Evolutionary conservation across 1,140 invertebrate species (phyloP).

Genomic region (Achroia grisella): DNA sequence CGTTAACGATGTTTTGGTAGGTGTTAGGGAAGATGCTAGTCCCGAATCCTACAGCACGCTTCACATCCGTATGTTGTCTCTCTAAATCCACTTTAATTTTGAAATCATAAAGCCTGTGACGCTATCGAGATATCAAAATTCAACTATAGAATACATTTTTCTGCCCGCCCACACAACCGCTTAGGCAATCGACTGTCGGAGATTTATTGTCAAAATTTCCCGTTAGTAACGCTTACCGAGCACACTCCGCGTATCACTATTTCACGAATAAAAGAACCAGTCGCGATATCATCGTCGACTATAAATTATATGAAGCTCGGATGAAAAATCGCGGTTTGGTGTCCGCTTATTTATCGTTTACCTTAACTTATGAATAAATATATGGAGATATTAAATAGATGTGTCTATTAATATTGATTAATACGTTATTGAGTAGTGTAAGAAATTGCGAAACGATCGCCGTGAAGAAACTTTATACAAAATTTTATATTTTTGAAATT

Average conservation of each 20-base stretch:
- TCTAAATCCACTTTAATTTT: too few relatives aligned
- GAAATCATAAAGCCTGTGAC: constrained; percentile 26
- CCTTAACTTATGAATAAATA: constrained; percentile 58
- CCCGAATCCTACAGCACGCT: constrained; percentile 2
- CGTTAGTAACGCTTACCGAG: constrained; percentile 70
- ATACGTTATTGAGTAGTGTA: constrained; percentile 12
- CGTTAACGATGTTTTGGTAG: constrained; percentile 51
- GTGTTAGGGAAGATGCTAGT: constrained; percentile 22
- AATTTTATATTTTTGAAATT: too few relatives aligned
- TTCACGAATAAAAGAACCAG: constrained; percentile 72
- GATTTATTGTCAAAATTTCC: constrained; percentile 73
- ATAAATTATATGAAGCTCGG: constrained; percentile 69
- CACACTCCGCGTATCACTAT: constrained; percentile 70
- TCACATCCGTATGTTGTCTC: neutral
- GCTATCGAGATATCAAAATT: constrained; percentile 65
- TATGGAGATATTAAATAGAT: constrained; percentile 54
- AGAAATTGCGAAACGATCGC: neutral
- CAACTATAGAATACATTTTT: constrained; percentile 66
- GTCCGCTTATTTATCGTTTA: constrained; percentile 68
- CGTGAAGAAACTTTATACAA: too few relatives aligned
- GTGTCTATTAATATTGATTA: constrained; percentile 53
- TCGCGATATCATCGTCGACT: constrained; percentile 69
- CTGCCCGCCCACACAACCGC: constrained; percentile 62
- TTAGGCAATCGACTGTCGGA: constrained; percentile 69
- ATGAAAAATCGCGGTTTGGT: constrained; percentile 69